Percentiles rank a stretch among this genome's conserved stretches.
These are phyloP conservation scores for Sebastes nivosus DNA, from an alignment of 2,797 vertebrate genomes.

Conservation along the genomic window DNA sequence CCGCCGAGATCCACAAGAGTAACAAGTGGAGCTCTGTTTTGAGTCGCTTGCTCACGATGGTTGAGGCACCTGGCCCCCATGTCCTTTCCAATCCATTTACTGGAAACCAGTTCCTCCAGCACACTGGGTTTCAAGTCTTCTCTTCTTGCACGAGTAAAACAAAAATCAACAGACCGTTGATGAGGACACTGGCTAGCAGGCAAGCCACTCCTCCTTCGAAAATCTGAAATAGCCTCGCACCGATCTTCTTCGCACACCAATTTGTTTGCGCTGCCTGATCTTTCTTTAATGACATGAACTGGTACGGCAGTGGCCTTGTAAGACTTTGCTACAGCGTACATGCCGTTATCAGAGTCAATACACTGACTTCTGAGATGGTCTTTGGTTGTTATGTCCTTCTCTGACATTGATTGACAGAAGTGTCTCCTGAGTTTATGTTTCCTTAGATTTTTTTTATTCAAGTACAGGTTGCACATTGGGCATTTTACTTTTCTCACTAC, in stretches of 20 bases:
- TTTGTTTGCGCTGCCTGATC: not conserved
- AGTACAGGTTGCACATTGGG: constrained; percentile 10
- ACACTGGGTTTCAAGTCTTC: not conserved
- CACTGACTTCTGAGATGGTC: constrained; percentile 24
- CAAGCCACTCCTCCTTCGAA: not conserved
- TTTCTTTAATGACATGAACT: constrained; percentile 15
- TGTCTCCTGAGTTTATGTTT: constrained; percentile 26
- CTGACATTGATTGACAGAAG: not conserved
- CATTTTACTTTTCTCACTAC: constrained; percentile 5
- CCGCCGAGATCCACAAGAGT: constrained; percentile 11
- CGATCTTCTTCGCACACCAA: constrained; percentile 3
- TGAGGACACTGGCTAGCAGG: constrained; percentile 5
- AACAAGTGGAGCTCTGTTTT: not conserved
- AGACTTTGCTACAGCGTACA: constrained; percentile 17
- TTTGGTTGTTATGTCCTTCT: constrained; percentile 18
- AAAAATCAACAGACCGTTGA: constrained; percentile 10
- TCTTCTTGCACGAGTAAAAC: not conserved
- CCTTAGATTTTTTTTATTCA: constrained; percentile 9
- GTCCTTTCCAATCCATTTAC: constrained; percentile 10
- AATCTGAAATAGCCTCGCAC: not conserved
- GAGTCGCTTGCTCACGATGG: not conserved
- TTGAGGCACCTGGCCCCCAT: not conserved
- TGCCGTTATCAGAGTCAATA: not conserved
- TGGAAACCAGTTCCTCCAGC: constrained; percentile 3
- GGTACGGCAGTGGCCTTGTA: constrained; percentile 9